These are phyloP conservation scores for Hemibagrus wyckioides DNA, from an alignment of 2,113 vertebrate genomes.

Conservation along the genomic window DNA sequence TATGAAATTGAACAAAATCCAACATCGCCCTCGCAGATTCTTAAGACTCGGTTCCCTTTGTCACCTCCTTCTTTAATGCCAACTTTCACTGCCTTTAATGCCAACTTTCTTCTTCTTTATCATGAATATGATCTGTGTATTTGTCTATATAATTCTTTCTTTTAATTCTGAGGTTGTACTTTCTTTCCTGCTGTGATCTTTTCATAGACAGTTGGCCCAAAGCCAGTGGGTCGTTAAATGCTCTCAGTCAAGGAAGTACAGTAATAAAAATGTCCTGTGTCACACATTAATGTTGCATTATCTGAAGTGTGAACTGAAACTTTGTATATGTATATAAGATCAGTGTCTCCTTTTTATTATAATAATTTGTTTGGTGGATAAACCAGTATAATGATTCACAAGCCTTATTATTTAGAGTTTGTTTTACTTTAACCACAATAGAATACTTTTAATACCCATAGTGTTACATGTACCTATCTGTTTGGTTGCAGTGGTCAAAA, in stretches of 20 bases:
- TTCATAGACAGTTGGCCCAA: not conserved
- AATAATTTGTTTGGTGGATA: too few species aligned
- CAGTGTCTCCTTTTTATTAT: not conserved
- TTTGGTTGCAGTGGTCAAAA: not conserved
- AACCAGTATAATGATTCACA: too few species aligned
- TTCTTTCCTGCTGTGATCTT: not conserved
- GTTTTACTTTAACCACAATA: not conserved
- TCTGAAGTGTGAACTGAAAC: slow-evolving; percentile 1
- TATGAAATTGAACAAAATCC: not conserved
- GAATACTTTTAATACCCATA: not conserved
- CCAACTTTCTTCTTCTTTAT: not conserved
- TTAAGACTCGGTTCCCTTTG: not conserved
- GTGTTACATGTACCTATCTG: not conserved
- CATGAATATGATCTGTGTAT: slow-evolving; percentile 18
- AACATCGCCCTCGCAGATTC: not conserved
- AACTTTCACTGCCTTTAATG: not conserved
- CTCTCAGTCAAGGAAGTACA: not conserved
- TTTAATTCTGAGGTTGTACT: not conserved
- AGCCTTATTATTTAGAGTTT: too few species aligned
- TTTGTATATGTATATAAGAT: not conserved
- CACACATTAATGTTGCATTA: not conserved
- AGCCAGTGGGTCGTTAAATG: slow-evolving; percentile 14
- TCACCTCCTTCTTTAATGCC: not conserved
- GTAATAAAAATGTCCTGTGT: not conserved
- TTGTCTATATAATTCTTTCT: not conserved